A percentile compares a stretch with the other conserved stretches of the same genome.
These are phyloP conservation scores for Palaemon carinicauda DNA, from an alignment of 1,140 invertebrate species.

Conservation along the genomic window DNA sequence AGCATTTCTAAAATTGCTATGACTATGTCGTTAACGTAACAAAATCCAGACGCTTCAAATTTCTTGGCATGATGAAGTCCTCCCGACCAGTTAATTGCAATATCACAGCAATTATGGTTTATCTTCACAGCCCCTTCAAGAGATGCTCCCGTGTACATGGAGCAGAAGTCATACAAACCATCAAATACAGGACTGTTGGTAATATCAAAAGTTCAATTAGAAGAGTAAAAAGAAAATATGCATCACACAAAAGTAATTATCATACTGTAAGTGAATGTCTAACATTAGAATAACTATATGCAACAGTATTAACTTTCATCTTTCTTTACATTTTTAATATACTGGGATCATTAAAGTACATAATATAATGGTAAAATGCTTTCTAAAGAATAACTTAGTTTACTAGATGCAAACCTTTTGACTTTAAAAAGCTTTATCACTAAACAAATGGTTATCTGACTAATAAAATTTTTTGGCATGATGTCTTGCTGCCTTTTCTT, in stretches of 20 bases:
- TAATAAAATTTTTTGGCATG: too few species aligned
- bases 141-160: constrained; percentile 96
- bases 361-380: too few species aligned
- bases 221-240: not conserved
- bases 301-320: too few species aligned
- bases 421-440: too few species aligned
- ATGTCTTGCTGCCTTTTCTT: too few species aligned
- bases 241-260: constrained; percentile 85
- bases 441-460: too few species aligned
- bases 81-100: constrained; percentile 99
- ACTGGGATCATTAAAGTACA: too few species aligned
- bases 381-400: too few species aligned
- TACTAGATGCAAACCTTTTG: too few species aligned
- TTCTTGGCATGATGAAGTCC: constrained; percentile 99
- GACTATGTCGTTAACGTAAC: constrained; percentile 99
- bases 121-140: constrained; percentile 93
- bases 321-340: too few species aligned
- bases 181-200: constrained; percentile 89
- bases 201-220: not conserved
- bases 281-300: constrained; percentile 73
- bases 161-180: constrained; percentile 98
- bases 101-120: constrained; percentile 93
- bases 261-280: constrained; percentile 95
- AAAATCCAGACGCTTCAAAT: constrained; percentile 97
- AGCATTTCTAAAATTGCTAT: constrained; percentile 96